Base-by-base conservation (phyloP, 35 echinoderm and acorn worm species). In the Ptychodera flava region DNA sequence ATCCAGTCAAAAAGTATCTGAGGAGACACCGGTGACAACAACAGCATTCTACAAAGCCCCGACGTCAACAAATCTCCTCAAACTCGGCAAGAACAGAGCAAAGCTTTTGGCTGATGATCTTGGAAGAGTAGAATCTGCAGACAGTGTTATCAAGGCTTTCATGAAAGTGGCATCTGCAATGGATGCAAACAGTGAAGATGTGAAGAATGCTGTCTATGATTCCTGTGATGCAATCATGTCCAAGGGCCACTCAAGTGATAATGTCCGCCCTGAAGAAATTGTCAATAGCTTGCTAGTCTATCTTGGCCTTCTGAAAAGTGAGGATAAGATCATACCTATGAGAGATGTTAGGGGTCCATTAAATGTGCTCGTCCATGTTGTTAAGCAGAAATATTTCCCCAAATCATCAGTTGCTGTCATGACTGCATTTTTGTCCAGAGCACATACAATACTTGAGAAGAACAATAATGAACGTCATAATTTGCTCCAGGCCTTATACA, bases 301-400 rank as follows among this genome's bases (percentile, higher is more conserved):
- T 64, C 45, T 64, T 12, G 45, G 45, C 6, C 45, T 64, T 64
- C 45, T 64, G 45, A 64, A 91, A 85, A 91, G 90, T 83, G 90
- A 91, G 78, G 90, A 91, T 30, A 91, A 91, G 37, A 83, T 91
- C 14, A 76, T 38, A 78, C 85, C 90, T n/a, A 80, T 91, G 10
- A 12, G 29, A 14, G 85, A 91, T 33, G 75, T 85, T 16, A 82
- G 34, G 31, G 90, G 90, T 29, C 32, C 86, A 35, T 79, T 91
- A 15, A 1, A 33, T 14, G 87, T 85, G 16, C 84, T 91, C 27
- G 90, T 80, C 0, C 76, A 91, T 78, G 90, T 91, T 0, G 35
- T 87, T 22, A 85, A 87, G 38, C 90, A 91, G 77, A 80, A 91
- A 16, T 91, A 91, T 37, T 91, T 91, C 33, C 85, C 90, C 52